phyloP scores from a whole-genome alignment of 1,140 invertebrate species.

The Diploscapter pachys region DNA sequence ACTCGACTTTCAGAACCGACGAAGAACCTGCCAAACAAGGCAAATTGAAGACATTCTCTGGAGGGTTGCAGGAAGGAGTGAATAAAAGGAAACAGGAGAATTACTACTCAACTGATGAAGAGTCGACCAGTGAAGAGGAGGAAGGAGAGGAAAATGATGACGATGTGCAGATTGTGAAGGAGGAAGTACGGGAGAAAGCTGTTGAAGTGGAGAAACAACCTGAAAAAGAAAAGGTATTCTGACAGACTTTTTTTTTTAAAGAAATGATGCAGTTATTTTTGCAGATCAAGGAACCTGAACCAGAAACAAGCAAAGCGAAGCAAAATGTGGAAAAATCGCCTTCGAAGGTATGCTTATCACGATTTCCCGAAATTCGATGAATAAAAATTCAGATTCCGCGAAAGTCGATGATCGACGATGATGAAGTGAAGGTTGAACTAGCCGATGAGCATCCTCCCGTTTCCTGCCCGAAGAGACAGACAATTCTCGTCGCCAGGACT shows the following conservation, averaged over 20 bases:
- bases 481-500: slow-evolving; percentile 35
- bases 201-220: too few relatives aligned
- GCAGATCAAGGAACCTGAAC: slow-evolving; percentile 34
- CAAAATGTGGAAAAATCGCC: not conserved
- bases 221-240: too few relatives aligned
- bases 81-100: slow-evolving; percentile 18
- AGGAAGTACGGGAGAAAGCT: slow-evolving; percentile 5
- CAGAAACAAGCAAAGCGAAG: not conserved
- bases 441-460: too few relatives aligned
- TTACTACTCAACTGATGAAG: slow-evolving; percentile 34
- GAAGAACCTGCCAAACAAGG: too few relatives aligned
- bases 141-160: not conserved
- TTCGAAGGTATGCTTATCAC: too few relatives aligned
- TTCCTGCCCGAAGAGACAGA: too few relatives aligned
- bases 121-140: slow-evolving; percentile 2
- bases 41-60: slow-evolving; percentile 21
- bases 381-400: too few relatives aligned
- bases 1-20: too few relatives aligned
- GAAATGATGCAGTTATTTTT: not conserved
- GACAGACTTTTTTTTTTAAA: too few relatives aligned
- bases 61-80: not conserved
- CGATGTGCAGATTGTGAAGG: not conserved
- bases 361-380: too few relatives aligned
- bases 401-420: too few relatives aligned
- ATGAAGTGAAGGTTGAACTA: too few relatives aligned